A percentile compares a stretch with the other conserved stretches of the same genome.
Conservation (phyloP, 2,113 vertebrate species). For the Spea multiplicata region DNA sequence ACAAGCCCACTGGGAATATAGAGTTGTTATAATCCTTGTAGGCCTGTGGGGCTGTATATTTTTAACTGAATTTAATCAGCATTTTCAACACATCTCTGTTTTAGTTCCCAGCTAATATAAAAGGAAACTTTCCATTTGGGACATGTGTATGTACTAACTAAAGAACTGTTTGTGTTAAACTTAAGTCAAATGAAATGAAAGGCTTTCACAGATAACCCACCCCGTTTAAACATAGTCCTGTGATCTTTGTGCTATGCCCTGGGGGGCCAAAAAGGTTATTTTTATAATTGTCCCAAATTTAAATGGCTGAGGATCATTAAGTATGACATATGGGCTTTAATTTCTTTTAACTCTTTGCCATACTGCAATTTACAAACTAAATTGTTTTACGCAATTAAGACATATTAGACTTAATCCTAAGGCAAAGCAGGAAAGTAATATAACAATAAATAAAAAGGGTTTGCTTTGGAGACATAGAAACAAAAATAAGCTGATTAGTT, state of each 20-base stretch:
- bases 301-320: too few relatives aligned
- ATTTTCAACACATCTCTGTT: too few relatives aligned
- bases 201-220: conserved; percentile 5
- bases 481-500: too few relatives aligned
- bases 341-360: not conserved
- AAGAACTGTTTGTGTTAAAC: not conserved
- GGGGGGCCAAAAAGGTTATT: conserved; percentile 23
- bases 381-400: not conserved
- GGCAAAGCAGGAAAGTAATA: not conserved
- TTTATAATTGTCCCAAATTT: conserved; percentile 1
- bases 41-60: too few relatives aligned
- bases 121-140: too few relatives aligned
- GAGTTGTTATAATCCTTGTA: too few relatives aligned
- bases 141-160: too few relatives aligned
- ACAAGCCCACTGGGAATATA: too few relatives aligned
- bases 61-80: too few relatives aligned
- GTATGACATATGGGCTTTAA: not conserved
- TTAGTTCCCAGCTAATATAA: too few relatives aligned
- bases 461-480: too few relatives aligned
- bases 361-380: conserved; percentile 1
- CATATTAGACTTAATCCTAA: not conserved
- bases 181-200: conserved; percentile 17
- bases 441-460: too few relatives aligned
- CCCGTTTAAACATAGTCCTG: conserved; percentile 1
- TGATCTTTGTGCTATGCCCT: conserved; percentile 30